Percentiles rank a stretch among this genome's conserved stretches.
phyloP scores from a whole-genome alignment of 2,797 vertebrate species.

The Eulemur coronatus region DNA sequence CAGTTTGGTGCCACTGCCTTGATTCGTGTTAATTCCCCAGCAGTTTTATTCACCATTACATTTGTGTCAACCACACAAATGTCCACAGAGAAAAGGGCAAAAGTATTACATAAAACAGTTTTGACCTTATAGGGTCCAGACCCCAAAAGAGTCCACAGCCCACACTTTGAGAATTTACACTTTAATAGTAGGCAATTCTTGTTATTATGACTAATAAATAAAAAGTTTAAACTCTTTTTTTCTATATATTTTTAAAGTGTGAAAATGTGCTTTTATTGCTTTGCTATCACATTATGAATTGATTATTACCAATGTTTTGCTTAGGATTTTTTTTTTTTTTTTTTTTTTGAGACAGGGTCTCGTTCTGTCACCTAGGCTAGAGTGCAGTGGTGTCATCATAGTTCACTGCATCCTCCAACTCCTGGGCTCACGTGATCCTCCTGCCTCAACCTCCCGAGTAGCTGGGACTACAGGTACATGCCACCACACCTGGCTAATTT shows the following conservation, averaged over 20 bases:
- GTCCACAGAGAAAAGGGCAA: background rate
- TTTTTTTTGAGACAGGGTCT: background rate
- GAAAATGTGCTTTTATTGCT: background rate
- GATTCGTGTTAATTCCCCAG: background rate
- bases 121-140: background rate
- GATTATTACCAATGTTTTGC: background rate
- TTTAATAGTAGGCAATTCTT: background rate
- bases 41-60: background rate
- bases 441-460: background rate
- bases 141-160: background rate
- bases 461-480: background rate
- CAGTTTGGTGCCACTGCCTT: background rate
- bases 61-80: background rate
- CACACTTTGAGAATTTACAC: background rate
- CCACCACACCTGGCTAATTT: background rate
- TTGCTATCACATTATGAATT: background rate
- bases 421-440: background rate
- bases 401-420: background rate
- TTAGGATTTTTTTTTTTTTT: conserved; percentile 7
- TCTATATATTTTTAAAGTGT: background rate
- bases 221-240: background rate
- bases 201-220: background rate
- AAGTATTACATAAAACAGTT: background rate
- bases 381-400: background rate
- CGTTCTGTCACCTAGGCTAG: background rate